Evolutionary conservation across 2,797 vertebrate species (phyloP).

Genomic region (Melanotaenia trifasciata): DNA sequence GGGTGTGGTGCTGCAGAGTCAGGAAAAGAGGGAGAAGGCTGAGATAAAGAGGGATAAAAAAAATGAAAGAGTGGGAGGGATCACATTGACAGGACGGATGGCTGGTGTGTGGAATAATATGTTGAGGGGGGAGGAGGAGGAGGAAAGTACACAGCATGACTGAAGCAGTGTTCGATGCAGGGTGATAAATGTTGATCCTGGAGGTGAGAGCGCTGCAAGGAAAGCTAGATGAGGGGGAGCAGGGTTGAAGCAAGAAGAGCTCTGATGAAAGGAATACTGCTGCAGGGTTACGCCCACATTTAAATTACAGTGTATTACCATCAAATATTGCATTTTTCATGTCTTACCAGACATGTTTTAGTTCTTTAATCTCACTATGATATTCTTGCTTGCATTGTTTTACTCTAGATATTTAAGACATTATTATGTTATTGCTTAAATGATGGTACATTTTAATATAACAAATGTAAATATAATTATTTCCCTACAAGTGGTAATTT

Average conservation of each 20-base stretch:
- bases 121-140: constrained; percentile 36
- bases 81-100: constrained; percentile 34
- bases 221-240: constrained; percentile 38
- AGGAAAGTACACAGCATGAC: constrained; percentile 44
- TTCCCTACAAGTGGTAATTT: neutral
- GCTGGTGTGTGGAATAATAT: constrained; percentile 54
- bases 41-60: constrained; percentile 57
- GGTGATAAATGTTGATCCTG: constrained; percentile 57
- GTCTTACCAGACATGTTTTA: neutral
- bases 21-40: constrained; percentile 26
- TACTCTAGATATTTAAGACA: neutral
- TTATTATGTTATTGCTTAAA: neutral
- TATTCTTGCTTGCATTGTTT: neutral
- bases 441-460: neutral
- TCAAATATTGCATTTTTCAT: constrained; percentile 7
- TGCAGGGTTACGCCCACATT: neutral
- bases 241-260: constrained; percentile 11
- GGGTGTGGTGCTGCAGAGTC: constrained; percentile 54
- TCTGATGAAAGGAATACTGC: constrained; percentile 34
- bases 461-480: neutral
- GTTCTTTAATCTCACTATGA: neutral
- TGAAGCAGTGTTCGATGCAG: constrained; percentile 34
- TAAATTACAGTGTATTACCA: neutral
- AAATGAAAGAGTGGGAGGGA: constrained; percentile 52
- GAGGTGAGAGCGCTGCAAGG: constrained; percentile 35